Evolutionary conservation across 2,797 vertebrate genomes (phyloP).

Genomic region (Cossypha dichroa): DNA sequence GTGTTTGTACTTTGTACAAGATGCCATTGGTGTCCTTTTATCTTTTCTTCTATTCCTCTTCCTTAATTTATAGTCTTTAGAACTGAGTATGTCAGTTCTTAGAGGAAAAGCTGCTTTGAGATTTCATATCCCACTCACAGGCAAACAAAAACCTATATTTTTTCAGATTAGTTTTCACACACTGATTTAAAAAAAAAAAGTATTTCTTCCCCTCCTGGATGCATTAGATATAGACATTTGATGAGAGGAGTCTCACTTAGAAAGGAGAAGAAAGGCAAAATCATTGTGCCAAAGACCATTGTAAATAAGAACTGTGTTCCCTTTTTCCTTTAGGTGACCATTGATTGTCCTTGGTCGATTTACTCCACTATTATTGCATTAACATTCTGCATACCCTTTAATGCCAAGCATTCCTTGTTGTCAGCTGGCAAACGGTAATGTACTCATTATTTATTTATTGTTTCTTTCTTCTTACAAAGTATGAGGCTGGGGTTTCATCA

Average conservation of each 20-base stretch:
- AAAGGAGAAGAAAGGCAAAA: background rate
- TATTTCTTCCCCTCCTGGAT: background rate
- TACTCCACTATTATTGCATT: constrained; percentile 94
- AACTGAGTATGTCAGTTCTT: background rate
- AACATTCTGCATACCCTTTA: constrained; percentile 95
- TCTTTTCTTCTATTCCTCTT: background rate
- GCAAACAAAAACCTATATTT: background rate
- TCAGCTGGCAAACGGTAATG: constrained; percentile 91
- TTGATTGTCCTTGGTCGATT: constrained; percentile 98
- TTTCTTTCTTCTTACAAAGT: background rate
- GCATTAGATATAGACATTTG: background rate
- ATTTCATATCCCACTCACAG: background rate
- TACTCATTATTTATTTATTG: background rate
- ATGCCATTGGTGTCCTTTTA: background rate
- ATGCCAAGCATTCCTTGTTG: constrained; percentile 89
- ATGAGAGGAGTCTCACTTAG: background rate
- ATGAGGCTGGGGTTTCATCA: background rate
- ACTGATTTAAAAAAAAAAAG: too few relatives aligned
- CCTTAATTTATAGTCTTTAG: background rate
- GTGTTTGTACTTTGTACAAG: background rate
- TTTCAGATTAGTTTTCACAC: background rate
- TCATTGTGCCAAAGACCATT: background rate
- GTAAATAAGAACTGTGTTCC: background rate
- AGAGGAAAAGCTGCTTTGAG: background rate
- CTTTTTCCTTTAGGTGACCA: constrained; percentile 84